These are phyloP conservation scores for Gobiocypris rarus DNA, from an alignment of 2,113 vertebrate species.

Conservation along the genomic window DNA sequence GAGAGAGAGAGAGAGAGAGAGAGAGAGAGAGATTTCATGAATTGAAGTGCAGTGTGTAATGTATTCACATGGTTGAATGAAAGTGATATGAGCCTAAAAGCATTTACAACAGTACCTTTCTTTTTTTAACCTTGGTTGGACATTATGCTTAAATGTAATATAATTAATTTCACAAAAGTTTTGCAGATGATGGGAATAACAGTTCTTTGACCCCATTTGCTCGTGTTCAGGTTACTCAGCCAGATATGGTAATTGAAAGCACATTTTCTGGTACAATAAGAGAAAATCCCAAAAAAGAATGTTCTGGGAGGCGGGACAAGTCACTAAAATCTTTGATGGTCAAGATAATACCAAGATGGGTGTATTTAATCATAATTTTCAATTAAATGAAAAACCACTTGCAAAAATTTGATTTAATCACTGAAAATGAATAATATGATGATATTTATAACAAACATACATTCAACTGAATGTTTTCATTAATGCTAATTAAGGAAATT, in stretches of 20 bases:
- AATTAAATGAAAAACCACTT: no score
- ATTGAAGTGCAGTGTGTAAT: background rate
- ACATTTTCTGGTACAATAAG: background rate
- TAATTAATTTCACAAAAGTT: background rate
- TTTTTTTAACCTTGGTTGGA: background rate
- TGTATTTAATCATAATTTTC: background rate
- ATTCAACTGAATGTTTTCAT: no score
- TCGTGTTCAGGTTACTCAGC: background rate
- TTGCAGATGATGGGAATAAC: background rate
- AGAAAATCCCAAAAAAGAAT: background rate
- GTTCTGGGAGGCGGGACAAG: background rate
- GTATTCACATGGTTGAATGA: background rate
- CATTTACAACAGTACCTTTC: background rate
- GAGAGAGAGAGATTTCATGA: background rate
- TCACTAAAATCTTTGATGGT: background rate
- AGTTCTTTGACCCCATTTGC: background rate
- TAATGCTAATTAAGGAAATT: no score
- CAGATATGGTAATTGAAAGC: background rate
- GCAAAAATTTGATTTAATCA: no score
- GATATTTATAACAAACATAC: no score
- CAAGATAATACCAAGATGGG: background rate
- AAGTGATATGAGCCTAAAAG: background rate
- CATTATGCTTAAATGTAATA: background rate
- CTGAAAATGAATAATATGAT: no score
- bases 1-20: constrained; percentile 27